Base-by-base conservation (phyloP, 2,113 vertebrate species). In the Anarrhichthys ocellatus region DNA sequence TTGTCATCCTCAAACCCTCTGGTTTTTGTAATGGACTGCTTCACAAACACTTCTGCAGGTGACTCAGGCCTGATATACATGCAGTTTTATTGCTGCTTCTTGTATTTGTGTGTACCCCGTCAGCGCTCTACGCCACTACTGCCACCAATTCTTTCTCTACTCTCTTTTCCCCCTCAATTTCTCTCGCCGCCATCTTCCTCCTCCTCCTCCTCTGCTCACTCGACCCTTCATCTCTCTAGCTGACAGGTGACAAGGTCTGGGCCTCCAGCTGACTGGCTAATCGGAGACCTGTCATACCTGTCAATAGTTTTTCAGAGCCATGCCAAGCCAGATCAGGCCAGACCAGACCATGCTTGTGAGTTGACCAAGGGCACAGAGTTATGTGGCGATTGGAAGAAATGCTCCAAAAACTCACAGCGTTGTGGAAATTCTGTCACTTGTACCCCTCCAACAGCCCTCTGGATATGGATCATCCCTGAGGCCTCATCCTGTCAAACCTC, bases 241-340 rank as follows among this genome's bases (percentile, higher is more conserved):
- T 96, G 97, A 97, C 97, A 98, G 96, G 96, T 98, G 97, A 97
- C 97, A 97, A 95, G 95, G 94, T 95, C 94, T 95, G 92, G 95
- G 95, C 96, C 96, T 96, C 95, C 94, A 96, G 97, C 96, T 97
- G 97, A 98, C 97, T 97, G 96, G 96, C 96, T 97, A 98, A 98
- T 99, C 98, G 96, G 97, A 97, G 95, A 95, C 94, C 96, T 97
- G 97, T 98, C 97, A 98, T 95, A 96, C 94, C 96, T 98, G 97
- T 97, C 97, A 97, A 98, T 99, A 97, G 93, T 95, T 96, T 95
- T 95, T 94, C 96, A 76, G 24, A 76, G 82, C 78, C 59, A 29
- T 78, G 88, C 66, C 67, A 69, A 70, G 79, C 66, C 81, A 72
- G 80, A 87, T 76, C 80, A 76, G 87, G 44, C 76, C 72, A 50